Base-by-base conservation (phyloP, 2,888 invertebrate species). In the Eucriotettix oculatus region DNA sequence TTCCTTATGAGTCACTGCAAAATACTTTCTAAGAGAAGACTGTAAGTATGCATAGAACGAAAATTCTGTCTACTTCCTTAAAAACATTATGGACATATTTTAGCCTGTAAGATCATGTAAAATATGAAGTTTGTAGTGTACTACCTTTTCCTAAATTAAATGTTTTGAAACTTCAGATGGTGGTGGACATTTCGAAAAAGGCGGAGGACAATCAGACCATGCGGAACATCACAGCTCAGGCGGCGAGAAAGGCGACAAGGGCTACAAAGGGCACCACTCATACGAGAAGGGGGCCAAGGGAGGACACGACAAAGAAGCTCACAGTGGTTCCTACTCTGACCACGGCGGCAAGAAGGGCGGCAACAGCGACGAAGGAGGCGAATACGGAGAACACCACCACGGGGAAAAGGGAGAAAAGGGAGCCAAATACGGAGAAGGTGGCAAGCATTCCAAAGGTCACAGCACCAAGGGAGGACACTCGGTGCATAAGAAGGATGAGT, bases 401-500 rank as follows among this genome's bases (percentile, higher is more conserved):
- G 84, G 82, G 11, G 84, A 85, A 61, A 81, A 84, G 60, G 85
- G 84, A 0, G 81, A 82, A 65, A 85, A 86, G 67, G 74, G 73
- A 10, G 75, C 74, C 10, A 67, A 68, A 60, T 83, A 81, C 64
- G 80, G 78, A 54, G 75, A 77, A 12, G 79, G 81, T 0, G 85
- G 84, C 0, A 80, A 84, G 64, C 85, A 86, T 65, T 79, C 81
- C 10, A 85, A 86, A 70, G 86, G 86, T 0, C 85, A 86, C 71
- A 84, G 80, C 70, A 86, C 86, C 0, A 84, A 86, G 69, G 86
- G 86, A 2, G 82, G 82, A 67, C 86, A 86, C 68, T 84, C 83
- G 67, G 78, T 86, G 56, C 84, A 84, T 69, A 86, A 86, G 68
- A 86, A 85, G 68, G 86, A 87, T 65, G 86, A 86, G 68, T 86